Evolutionary conservation across 2,888 invertebrate species (phyloP).

Genomic region (Acleris emargana): DNA sequence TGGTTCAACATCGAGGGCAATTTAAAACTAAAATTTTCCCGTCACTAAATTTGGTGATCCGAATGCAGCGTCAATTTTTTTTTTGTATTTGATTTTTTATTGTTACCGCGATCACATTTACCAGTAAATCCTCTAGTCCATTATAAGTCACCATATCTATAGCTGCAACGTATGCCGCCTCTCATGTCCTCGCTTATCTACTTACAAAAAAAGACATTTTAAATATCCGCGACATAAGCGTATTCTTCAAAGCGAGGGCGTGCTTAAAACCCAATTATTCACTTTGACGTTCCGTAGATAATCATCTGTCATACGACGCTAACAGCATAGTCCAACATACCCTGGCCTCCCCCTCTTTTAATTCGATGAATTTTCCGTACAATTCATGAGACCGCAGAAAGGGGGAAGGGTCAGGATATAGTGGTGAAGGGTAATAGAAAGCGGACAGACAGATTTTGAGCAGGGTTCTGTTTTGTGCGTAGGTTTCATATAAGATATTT

Average conservation of each 20-base stretch:
- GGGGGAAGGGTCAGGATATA: constrained; percentile 43
- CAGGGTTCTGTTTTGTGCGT: constrained; percentile 67
- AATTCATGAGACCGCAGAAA: constrained; percentile 7
- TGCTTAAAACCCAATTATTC: constrained; percentile 80
- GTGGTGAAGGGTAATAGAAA: constrained; percentile 61
- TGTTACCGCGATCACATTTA: too few species aligned
- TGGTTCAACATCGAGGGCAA: too few species aligned
- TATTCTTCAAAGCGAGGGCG: constrained; percentile 52
- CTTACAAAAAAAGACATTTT: background rate
- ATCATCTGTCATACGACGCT: constrained; percentile 80
- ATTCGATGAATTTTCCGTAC: constrained; percentile 7
- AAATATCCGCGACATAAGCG: constrained; percentile 11
- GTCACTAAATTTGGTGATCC: too few species aligned
- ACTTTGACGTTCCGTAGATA: constrained; percentile 81
- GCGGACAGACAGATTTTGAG: constrained; percentile 66
- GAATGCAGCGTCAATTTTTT: too few species aligned
- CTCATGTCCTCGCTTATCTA: background rate
- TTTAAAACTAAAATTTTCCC: too few species aligned
- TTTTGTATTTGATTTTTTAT: too few species aligned
- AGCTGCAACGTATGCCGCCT: too few species aligned
- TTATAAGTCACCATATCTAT: too few species aligned
- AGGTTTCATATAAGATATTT: constrained; percentile 68
- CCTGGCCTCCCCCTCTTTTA: constrained; percentile 51
- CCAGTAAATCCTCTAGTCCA: too few species aligned
- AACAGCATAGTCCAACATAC: constrained; percentile 58